Evolutionary conservation across 2,797 vertebrate species (phyloP).

Genomic region (Etheostoma nigrum): DNA sequence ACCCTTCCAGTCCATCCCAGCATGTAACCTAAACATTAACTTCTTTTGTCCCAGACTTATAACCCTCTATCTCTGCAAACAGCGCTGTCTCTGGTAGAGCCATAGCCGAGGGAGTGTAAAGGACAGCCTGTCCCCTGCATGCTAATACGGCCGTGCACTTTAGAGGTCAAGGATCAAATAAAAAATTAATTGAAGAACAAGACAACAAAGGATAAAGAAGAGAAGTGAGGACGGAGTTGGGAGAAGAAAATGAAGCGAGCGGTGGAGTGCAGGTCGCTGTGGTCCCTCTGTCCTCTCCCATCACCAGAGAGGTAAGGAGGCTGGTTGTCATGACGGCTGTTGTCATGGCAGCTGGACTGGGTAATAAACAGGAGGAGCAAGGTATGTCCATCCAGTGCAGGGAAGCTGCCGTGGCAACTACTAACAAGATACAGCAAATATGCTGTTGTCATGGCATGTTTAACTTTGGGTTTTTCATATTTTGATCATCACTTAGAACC

Average conservation of each 20-base stretch:
- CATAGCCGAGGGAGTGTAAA: conserved; percentile 27
- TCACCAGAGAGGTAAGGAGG: conserved; percentile 66
- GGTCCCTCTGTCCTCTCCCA: conserved; percentile 53
- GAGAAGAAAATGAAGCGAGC: conserved; percentile 16
- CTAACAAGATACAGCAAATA: conserved; percentile 18
- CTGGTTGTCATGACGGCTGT: conserved; percentile 79
- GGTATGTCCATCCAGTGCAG: conserved; percentile 8
- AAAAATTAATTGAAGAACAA: too few relatives aligned
- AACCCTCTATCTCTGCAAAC: conserved; percentile 26
- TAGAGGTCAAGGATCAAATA: conserved; percentile 46
- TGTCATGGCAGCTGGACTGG: conserved; percentile 75
- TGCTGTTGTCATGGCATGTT: conserved; percentile 6
- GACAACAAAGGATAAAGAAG: neutral
- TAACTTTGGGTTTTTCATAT: conserved; percentile 1
- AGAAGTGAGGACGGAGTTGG: neutral
- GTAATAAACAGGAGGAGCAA: conserved; percentile 72
- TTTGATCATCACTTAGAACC: neutral
- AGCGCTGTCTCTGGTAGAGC: conserved; percentile 18
- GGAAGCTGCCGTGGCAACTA: conserved; percentile 35
- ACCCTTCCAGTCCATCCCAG: neutral
- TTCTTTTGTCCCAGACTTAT: conserved; percentile 20
- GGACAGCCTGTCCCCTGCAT: conserved; percentile 41
- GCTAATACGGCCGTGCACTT: conserved; percentile 19
- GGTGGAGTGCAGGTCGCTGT: conserved; percentile 49
- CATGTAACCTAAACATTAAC: neutral